Evolutionary conservation across 2,113 vertebrate genomes (phyloP).

Genomic region (Antennarius striatus): DNA sequence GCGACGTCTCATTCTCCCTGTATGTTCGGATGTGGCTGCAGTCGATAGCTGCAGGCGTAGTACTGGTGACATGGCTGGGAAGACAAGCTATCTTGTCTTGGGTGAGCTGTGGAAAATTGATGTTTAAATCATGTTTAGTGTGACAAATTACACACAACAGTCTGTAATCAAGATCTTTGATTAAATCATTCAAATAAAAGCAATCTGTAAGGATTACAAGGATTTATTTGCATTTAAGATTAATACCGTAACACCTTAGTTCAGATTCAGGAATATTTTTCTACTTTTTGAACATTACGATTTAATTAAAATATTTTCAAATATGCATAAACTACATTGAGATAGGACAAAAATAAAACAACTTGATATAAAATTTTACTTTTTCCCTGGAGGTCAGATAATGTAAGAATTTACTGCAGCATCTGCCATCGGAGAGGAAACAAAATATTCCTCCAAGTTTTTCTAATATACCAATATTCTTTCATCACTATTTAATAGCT

Average conservation of each 20-base stretch:
- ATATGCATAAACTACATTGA: too few species aligned
- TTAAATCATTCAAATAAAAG: too few species aligned
- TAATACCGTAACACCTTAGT: too few species aligned
- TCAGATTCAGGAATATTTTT: too few species aligned
- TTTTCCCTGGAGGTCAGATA: conserved; percentile 27
- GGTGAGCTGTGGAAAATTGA: conserved; percentile 79
- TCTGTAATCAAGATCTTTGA: neutral
- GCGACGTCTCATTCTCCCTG: conserved; percentile 51
- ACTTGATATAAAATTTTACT: conserved; percentile 1
- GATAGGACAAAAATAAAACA: too few species aligned
- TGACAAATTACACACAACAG: neutral
- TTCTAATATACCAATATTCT: neutral
- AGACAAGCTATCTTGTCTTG: conserved; percentile 92
- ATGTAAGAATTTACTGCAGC: neutral
- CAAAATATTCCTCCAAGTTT: neutral
- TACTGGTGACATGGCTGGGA: conserved; percentile 78
- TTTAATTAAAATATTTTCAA: too few species aligned
- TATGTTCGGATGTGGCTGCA: conserved; percentile 77
- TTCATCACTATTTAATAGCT: conserved; percentile 4
- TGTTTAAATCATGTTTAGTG: neutral
- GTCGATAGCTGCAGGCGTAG: conserved; percentile 64
- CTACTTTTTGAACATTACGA: too few species aligned
- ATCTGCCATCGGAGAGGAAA: conserved; percentile 6
- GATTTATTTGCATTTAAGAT: too few species aligned
- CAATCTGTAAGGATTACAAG: too few species aligned